These are phyloP conservation scores for Anisognathus igniventris DNA, from an alignment of 2,797 vertebrate genomes.

Conservation along the genomic window DNA sequence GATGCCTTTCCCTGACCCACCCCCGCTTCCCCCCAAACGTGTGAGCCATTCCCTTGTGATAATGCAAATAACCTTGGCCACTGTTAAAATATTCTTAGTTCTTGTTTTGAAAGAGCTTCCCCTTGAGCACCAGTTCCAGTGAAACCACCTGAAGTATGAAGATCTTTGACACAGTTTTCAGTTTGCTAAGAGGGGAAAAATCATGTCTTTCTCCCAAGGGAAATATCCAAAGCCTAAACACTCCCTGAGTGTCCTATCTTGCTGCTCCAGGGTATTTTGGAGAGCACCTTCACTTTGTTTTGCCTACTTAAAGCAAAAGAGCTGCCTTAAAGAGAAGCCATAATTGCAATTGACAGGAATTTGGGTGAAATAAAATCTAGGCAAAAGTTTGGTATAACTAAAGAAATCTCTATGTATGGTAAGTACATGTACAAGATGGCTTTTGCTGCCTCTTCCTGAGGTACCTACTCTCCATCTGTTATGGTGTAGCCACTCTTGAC, in stretches of 20 bases:
- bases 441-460: not conserved
- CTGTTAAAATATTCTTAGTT: not conserved
- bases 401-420: not conserved
- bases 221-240: not conserved
- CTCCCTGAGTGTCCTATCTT: not conserved
- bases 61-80: not conserved
- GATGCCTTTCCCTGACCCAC: not conserved
- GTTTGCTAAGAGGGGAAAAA: not conserved
- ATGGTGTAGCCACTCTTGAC: not conserved
- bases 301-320: not conserved
- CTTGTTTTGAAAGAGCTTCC: not conserved
- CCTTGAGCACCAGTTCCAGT: not conserved
- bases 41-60: not conserved
- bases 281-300: not conserved
- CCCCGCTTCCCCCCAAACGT: accelerated
- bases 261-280: not conserved
- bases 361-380: not conserved
- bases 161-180: not conserved
- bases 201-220: not conserved
- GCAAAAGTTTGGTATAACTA: not conserved
- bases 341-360: not conserved
- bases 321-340: not conserved
- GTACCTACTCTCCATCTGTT: not conserved
- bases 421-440: not conserved
- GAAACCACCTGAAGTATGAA: not conserved